Percentiles rank a stretch among this genome's conserved stretches.
phyloP scores from a whole-genome alignment of 2,113 vertebrate species.

The Bungarus multicinctus region DNA sequence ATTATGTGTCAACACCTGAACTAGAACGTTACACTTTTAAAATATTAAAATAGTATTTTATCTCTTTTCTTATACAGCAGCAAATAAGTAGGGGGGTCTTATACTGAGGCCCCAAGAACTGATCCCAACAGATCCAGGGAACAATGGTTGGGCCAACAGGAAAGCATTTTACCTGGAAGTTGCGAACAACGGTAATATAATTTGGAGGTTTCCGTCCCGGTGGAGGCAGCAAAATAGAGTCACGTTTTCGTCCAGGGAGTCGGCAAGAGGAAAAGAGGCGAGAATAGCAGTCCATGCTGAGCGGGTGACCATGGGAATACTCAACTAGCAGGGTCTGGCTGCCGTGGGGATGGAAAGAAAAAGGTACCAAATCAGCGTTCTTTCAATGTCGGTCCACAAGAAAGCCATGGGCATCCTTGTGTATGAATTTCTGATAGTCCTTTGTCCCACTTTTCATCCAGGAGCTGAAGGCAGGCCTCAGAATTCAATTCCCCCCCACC shows the following conservation, averaged over 20 bases:
- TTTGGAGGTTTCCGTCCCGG: conserved; percentile 63
- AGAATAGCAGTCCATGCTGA: conserved; percentile 79
- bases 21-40: background rate
- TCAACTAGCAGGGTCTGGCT: conserved; percentile 72
- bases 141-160: background rate
- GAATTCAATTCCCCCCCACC: background rate
- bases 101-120: background rate
- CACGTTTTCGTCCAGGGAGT: conserved; percentile 79
- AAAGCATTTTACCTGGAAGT: conserved; percentile 75
- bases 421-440: background rate
- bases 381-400: background rate
- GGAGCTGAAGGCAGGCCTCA: background rate
- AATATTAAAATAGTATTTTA: background rate
- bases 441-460: background rate
- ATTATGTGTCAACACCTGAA: background rate
- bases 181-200: conserved; percentile 80
- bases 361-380: background rate
- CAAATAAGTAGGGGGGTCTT: background rate
- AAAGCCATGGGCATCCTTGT: background rate
- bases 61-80: background rate
- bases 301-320: conserved; percentile 69
- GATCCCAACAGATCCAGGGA: background rate
- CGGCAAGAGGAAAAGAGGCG: conserved; percentile 81
- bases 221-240: conserved; percentile 71
- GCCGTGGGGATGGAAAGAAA: background rate